Conservation (phyloP, 2,113 vertebrate genomes). For the Vanacampus margaritifer region DNA sequence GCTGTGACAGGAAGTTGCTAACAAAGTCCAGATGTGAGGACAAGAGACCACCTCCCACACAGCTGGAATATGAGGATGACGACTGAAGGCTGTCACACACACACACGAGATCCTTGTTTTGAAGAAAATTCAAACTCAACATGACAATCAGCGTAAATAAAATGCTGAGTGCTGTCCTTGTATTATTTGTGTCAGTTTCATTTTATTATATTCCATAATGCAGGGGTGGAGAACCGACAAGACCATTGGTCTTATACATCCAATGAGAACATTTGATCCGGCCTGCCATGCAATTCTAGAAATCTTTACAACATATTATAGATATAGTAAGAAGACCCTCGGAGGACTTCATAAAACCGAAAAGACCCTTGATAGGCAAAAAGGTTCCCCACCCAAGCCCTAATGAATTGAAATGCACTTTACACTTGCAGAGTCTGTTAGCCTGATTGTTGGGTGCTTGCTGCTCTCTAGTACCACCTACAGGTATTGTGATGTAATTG, state of each 20-base stretch:
- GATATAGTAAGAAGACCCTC: not conserved
- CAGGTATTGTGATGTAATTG: not conserved
- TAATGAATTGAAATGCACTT: not conserved
- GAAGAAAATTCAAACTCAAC: not conserved
- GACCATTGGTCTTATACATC: not conserved
- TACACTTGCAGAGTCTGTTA: not conserved
- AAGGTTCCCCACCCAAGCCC: not conserved
- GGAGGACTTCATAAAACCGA: not conserved
- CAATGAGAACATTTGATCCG: not conserved
- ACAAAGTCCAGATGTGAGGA: slow-evolving; percentile 73
- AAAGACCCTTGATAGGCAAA: not conserved
- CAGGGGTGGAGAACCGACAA: not conserved
- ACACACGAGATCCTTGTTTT: slow-evolving; percentile 1
- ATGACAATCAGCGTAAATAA: not conserved
- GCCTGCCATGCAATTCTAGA: not conserved
- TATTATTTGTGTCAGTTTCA: not conserved
- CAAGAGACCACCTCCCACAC: slow-evolving; percentile 47
- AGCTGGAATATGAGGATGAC: slow-evolving; percentile 47
- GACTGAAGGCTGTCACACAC: slow-evolving; percentile 27
- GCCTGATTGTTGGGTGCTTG: not conserved
- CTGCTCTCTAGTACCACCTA: not conserved
- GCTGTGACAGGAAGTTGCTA: slow-evolving; percentile 72
- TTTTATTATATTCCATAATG: not conserved
- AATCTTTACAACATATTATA: not conserved
- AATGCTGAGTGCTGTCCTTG: not conserved